These are phyloP conservation scores for Cossypha caffra DNA, from an alignment of 2,797 vertebrate genomes.

Conservation along the genomic window DNA sequence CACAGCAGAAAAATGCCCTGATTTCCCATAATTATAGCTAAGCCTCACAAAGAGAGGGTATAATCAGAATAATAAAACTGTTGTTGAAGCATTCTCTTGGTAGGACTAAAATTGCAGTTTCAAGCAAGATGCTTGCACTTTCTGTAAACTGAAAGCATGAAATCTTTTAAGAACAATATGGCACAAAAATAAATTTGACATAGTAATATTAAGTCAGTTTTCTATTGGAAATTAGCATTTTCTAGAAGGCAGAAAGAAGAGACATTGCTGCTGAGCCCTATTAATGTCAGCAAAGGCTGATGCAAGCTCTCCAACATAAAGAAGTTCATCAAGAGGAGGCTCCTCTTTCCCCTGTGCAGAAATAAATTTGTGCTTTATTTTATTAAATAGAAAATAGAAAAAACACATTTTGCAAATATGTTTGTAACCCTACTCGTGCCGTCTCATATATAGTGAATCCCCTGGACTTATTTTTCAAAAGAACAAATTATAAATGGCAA, in stretches of 20 bases:
- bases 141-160: neutral
- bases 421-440: neutral
- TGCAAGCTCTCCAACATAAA: neutral
- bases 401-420: neutral
- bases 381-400: neutral
- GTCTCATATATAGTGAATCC: neutral
- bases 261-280: neutral
- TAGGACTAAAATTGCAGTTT: neutral
- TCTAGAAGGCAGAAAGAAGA: neutral
- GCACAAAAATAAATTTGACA: neutral
- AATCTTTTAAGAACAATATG: neutral
- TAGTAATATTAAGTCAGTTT: neutral
- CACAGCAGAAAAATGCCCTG: neutral
- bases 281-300: neutral
- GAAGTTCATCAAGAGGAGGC: neutral
- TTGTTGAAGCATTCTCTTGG: neutral
- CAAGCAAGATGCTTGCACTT: neutral
- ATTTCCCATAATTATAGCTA: constrained; percentile 38
- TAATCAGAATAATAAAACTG: constrained; percentile 43
- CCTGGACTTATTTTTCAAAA: neutral
- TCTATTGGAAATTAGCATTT: neutral
- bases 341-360: neutral
- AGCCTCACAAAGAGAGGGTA: neutral
- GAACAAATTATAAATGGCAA: neutral
- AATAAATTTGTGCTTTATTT: neutral